Evolutionary conservation across 2,797 vertebrate species (phyloP), one percentile per base, ranked within the genome.

Genomic region (Neosalanx taihuensis): DNA sequence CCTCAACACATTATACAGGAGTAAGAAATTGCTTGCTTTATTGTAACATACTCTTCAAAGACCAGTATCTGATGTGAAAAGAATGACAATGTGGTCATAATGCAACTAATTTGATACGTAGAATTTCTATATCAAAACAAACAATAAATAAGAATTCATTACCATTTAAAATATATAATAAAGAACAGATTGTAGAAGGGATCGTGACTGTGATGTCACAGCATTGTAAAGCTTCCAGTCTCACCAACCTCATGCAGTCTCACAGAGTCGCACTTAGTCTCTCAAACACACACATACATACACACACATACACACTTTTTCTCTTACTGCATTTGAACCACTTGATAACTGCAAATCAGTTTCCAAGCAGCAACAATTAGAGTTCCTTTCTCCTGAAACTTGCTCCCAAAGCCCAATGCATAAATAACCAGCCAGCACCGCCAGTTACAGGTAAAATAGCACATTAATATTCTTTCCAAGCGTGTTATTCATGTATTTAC

Each of bases 151-250:
- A 78, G 3, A 84, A 82, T 74, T 62, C 57, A 77, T 83, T 88
- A 85, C 70, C 89, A 89, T 89, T 84, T 74, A 84, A 83, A 86
- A 88, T 76, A 78, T 77, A 85, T 88, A 86, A 89, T 81, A 86
- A 91, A 88, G 85, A 83, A 86, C 84, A 84, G 76, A 76, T 87
- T 83, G 84, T 86, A 89, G 79, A 88, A 87, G 71, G 79, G 72
- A 73, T 64, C 78, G 81, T 70, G 75, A 81, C 79, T 87, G 88
- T 82, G 87, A 81, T 82, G 37, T 82, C 69, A 72, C 57, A 76
- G 29, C 64, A 41, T 62, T 29, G 51, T 53, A 26, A 67, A 35
- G 75, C 51, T 64, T 35, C 26, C 59, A 75, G 64, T 83, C 71
- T 72, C 74, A 65, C 29, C 58, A 69, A 75, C 29, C 69, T 75